Evolutionary conservation across 2,888 invertebrate species (phyloP).

Genomic region (Merodon equestris): DNA sequence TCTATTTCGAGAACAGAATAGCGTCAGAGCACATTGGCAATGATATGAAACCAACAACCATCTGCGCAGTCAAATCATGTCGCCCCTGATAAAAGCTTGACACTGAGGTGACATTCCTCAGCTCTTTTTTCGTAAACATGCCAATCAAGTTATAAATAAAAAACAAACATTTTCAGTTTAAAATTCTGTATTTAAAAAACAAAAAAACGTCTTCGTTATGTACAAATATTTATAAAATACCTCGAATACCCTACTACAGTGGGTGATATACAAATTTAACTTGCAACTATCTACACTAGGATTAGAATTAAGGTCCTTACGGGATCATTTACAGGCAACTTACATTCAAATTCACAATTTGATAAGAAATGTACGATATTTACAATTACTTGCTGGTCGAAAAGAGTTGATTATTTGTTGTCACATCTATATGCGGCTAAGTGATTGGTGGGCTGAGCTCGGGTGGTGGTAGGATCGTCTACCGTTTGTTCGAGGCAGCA

Average conservation of each 20-base stretch:
- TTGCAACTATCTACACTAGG: no score
- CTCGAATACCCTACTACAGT: constrained; percentile 15
- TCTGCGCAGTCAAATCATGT: no score
- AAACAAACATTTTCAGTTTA: neutral
- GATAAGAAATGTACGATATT: constrained; percentile 47
- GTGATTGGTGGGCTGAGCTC: neutral
- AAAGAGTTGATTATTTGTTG: constrained; percentile 7
- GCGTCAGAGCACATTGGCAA: no score
- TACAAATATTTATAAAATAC: constrained; percentile 41
- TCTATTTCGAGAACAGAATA: no score
- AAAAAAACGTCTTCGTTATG: constrained; percentile 17
- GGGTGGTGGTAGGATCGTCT: no score
- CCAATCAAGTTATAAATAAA: constrained; percentile 3
- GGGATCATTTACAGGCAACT: no score
- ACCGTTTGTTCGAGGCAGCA: constrained; percentile 30
- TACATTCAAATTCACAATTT: no score
- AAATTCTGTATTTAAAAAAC: constrained; percentile 26
- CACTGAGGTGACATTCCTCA: no score
- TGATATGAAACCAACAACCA: no score
- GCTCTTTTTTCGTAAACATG: no score
- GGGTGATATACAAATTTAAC: constrained; percentile 21
- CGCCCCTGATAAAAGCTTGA: no score
- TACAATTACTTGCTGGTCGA: constrained; percentile 52
- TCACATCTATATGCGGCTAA: constrained; percentile 3
- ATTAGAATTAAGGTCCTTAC: no score